Base-by-base conservation (phyloP, 1,140 invertebrate genomes). In the Spodoptera frugiperda region DNA sequence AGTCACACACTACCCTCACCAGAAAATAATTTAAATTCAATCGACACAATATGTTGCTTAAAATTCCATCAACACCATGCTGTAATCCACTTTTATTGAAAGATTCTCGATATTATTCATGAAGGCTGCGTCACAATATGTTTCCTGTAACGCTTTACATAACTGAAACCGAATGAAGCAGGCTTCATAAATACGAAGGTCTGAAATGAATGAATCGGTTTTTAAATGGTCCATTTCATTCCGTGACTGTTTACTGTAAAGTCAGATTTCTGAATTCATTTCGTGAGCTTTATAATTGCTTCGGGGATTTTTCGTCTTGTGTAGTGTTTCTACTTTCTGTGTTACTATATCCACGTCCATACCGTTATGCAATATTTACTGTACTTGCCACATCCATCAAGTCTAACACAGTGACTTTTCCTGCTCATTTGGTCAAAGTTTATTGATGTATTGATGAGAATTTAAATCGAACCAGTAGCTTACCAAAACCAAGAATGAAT, bases 211-310 rank as follows among this genome's bases (percentile, higher is more conserved):
- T 57, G 53, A 71, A 71, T 71, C 11, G 17, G 33, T 39, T 12
- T 11, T 54, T 71, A 57, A 44, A 44, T 55, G 53, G 53, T 9
- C 11, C 12, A 8, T 46, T 57, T 72, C 57, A 46, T 72, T 72
- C 25, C 6, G 17, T 39, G 46, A 72, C 11, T 17, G 49, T 54
- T 39, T 39, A 39, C 33, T 39, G 33, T 39, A 39, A 33, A 10
- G 33, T 39, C 33, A 39, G 6, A 39, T 14, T 33, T 70, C 11
- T 39, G 17, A 17, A 53, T 53, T 54, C n/a, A 17, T 2, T 39
- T 68, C 25, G 10, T 21, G 14, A 8, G 46, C 9, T 25, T 51
- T 30, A 6, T 21, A 12, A 15, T 51, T 70, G 3, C 39, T 53
- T 70, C 30, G 46, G 33, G 2, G n/a, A 33, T 15, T 11, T 46